Percentiles rank a stretch among this genome's conserved stretches.
Evolutionary conservation across 2,888 invertebrate species (phyloP).

Genomic region (Eucera pruinosa): DNA sequence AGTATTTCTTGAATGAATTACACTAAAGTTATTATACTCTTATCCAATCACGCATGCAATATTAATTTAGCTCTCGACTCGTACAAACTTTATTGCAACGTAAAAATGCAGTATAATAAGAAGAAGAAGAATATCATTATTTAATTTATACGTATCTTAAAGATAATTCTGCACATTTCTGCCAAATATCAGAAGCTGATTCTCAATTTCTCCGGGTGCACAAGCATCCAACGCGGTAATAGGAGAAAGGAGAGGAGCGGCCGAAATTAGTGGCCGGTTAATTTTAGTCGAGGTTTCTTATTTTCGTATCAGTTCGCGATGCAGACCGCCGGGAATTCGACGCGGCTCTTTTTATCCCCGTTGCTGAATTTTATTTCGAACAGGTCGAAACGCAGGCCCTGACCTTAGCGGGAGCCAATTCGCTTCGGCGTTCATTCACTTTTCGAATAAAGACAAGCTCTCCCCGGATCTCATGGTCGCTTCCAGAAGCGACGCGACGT

Average conservation of each 20-base stretch:
- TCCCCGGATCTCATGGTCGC: background rate
- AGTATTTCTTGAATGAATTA: no score
- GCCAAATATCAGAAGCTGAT: no score
- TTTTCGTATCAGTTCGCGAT: slow-evolving; percentile 37
- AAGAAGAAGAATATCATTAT: no score
- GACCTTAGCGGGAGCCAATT: slow-evolving; percentile 58
- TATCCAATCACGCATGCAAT: no score
- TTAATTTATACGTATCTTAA: no score
- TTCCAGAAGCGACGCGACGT: background rate
- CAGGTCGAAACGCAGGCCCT: slow-evolving; percentile 38
- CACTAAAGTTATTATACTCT: no score
- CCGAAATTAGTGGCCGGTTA: slow-evolving; percentile 40
- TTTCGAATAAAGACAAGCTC: slow-evolving; percentile 27
- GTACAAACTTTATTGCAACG: no score
- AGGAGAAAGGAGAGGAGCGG: background rate
- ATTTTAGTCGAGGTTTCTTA: slow-evolving; percentile 59
- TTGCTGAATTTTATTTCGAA: slow-evolving; percentile 60
- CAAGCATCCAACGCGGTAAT: background rate
- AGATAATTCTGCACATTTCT: background rate
- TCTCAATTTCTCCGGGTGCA: background rate
- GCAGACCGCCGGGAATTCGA: slow-evolving; percentile 51
- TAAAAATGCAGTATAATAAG: no score
- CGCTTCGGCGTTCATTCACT: slow-evolving; percentile 44
- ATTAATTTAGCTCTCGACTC: no score
- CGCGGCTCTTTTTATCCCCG: slow-evolving; percentile 39